Conservation (phyloP, 2,888 invertebrate genomes). For the Microchrysa polita region DNA sequence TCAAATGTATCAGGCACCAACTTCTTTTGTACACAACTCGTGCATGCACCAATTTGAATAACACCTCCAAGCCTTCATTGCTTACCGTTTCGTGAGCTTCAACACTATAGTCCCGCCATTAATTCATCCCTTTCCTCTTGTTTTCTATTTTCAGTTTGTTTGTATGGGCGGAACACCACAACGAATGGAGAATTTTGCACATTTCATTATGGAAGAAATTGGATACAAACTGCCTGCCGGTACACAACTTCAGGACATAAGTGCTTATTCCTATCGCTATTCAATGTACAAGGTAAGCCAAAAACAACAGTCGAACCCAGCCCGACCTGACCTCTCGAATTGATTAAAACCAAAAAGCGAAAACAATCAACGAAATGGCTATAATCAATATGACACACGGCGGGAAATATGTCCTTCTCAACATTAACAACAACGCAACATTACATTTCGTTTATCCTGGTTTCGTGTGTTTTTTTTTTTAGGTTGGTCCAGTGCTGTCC, state of each 20-base stretch:
- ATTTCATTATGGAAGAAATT: slow-evolving; percentile 89
- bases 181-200: slow-evolving; percentile 92
- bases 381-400: no score
- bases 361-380: neutral
- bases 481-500: slow-evolving; percentile 63
- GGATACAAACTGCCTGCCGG: slow-evolving; percentile 90
- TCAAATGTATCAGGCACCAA: no score
- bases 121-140: neutral
- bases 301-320: slow-evolving; percentile 67
- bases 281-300: slow-evolving; percentile 91
- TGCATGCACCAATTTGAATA: no score
- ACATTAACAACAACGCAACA: no score
- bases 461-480: neutral
- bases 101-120: no score
- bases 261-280: slow-evolving; percentile 91
- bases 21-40: no score
- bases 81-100: no score
- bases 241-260: slow-evolving; percentile 87
- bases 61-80: no score
- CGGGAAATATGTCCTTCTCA: no score
- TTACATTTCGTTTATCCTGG: neutral
- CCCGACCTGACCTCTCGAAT: neutral
- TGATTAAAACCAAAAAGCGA: neutral
- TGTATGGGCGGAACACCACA: slow-evolving; percentile 97
- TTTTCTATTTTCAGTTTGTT: slow-evolving; percentile 77